phyloP scores from a whole-genome alignment of 2,888 invertebrate genomes.

The Laspeyria flexula region DNA sequence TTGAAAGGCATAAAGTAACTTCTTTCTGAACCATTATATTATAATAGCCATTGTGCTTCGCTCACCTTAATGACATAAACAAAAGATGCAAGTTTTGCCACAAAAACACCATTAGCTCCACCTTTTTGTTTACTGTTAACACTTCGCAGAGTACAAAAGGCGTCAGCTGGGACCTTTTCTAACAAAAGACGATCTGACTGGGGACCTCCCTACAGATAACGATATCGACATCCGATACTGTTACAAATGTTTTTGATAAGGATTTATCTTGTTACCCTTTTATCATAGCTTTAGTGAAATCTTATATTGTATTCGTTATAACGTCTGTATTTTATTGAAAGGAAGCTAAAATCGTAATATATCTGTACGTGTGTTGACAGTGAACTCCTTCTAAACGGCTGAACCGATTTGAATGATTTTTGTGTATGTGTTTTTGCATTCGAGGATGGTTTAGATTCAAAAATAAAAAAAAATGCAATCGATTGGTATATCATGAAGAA shows the following conservation, averaged over 20 bases:
- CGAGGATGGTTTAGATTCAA: too few relatives aligned
- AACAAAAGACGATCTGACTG: conserved; percentile 30
- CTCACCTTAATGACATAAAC: conserved; percentile 5
- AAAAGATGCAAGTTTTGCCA: conserved; percentile 12
- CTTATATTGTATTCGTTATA: not conserved
- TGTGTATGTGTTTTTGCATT: too few relatives aligned
- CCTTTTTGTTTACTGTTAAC: conserved; percentile 22
- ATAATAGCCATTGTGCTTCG: not conserved
- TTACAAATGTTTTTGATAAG: conserved; percentile 2
- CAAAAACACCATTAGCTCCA: conserved; percentile 22
- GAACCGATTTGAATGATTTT: too few relatives aligned
- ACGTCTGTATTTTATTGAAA: not conserved
- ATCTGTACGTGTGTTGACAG: too few relatives aligned
- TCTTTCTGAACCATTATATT: not conserved
- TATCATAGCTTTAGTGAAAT: not conserved
- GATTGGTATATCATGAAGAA: too few relatives aligned
- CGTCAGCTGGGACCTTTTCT: conserved; percentile 18
- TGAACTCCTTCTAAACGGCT: too few relatives aligned
- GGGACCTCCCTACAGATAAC: conserved; percentile 16
- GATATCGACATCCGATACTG: conserved; percentile 34
- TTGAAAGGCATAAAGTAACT: not conserved
- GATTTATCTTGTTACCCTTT: not conserved
- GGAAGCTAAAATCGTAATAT: not conserved
- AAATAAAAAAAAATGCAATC: too few relatives aligned
- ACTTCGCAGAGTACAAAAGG: conserved; percentile 21